phyloP scores from a whole-genome alignment of 2,113 vertebrate species.

The Pyxicephalus adspersus region DNA sequence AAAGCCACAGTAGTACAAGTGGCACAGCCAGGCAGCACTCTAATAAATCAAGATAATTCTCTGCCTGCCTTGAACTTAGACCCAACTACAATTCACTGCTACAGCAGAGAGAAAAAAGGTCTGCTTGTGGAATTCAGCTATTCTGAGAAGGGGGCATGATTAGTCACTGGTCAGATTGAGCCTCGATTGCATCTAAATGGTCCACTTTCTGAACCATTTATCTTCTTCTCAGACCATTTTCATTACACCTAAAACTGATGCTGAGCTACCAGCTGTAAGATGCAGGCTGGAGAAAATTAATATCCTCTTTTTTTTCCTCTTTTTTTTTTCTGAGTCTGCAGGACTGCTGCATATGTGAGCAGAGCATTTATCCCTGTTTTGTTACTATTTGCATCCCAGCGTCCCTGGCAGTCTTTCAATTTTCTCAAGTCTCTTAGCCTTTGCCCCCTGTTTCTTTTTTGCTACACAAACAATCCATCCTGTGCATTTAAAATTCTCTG shows the following conservation, averaged over 20 bases:
- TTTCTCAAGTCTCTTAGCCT: conserved; percentile 90
- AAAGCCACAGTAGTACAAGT: conserved; percentile 77
- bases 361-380: conserved; percentile 86
- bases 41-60: conserved; percentile 99
- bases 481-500: conserved; percentile 88
- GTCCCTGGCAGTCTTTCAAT: conserved; percentile 89
- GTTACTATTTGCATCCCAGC: conserved; percentile 87
- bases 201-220: conserved; percentile 99
- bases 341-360: conserved; percentile 83
- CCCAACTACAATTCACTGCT: conserved; percentile 90
- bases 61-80: conserved; percentile 96
- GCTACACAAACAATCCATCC: conserved; percentile 92
- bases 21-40: conserved; percentile 77
- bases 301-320: conserved; percentile 77
- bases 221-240: conserved; percentile 98
- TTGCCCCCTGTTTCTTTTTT: conserved; percentile 79
- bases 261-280: conserved; percentile 95
- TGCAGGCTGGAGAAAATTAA: conserved; percentile 95
- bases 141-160: conserved; percentile 81
- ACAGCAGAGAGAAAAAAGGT: conserved; percentile 70
- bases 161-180: conserved; percentile 97
- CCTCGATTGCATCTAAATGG: conserved; percentile 97
- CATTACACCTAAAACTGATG: conserved; percentile 95
- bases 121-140: conserved; percentile 80
- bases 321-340: conserved; percentile 71